Percentiles rank a stretch among this genome's conserved stretches.
These are phyloP conservation scores for Blastobasis lacticolella DNA, from an alignment of 2,888 invertebrate species.

Conservation along the genomic window DNA sequence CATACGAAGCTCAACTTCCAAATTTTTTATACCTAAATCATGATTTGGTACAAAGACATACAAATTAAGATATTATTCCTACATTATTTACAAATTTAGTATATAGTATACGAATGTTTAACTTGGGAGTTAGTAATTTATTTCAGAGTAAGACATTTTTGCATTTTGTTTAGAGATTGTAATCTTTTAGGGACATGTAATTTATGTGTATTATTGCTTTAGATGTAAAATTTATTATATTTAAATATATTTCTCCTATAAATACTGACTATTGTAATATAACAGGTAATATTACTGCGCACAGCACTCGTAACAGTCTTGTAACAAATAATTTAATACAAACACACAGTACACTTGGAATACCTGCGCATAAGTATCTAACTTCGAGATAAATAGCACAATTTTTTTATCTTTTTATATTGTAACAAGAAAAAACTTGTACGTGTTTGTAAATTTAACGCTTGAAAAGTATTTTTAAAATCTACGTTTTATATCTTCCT, in stretches of 20 bases:
- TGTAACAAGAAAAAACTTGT: no score
- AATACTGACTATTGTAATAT: slow-evolving; percentile 27
- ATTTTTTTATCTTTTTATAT: no score
- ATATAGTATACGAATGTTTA: slow-evolving; percentile 32
- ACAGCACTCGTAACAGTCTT: no score
- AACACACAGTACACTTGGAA: no score
- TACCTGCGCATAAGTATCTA: no score
- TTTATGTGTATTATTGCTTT: slow-evolving; percentile 42
- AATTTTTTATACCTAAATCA: slow-evolving; percentile 34
- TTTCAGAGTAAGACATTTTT: slow-evolving; percentile 54
- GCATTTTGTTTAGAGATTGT: slow-evolving; percentile 59
- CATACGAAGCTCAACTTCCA: slow-evolving; percentile 40
- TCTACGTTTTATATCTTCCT: no score
- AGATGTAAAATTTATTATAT: slow-evolving; percentile 35
- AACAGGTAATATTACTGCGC: slow-evolving; percentile 4
- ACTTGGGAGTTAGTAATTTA: slow-evolving; percentile 55
- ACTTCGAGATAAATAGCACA: no score
- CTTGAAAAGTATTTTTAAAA: no score
- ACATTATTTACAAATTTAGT: slow-evolving; percentile 58
- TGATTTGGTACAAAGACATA: slow-evolving; percentile 69
- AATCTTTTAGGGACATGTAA: slow-evolving; percentile 48
- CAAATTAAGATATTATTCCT: slow-evolving; percentile 67
- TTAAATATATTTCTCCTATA: slow-evolving; percentile 13
- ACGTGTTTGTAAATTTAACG: no score
- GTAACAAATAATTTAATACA: no score